Percentiles rank a stretch among this genome's conserved stretches.
phyloP scores from a whole-genome alignment of 2,113 vertebrate genomes.

The cattle (Bos taurus) region ARS-UCD2.0 NC_037329.1:36967001-36967500 shows the following conservation, averaged over 20 bases:
- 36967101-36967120: not conserved
- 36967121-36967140: not conserved
- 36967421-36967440: not conserved
- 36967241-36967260: not conserved
- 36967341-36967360: not conserved
- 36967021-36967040: slow-evolving; percentile 44
- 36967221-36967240: not conserved
- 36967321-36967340: not conserved
- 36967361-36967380: not conserved
- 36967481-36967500: not conserved
- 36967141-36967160: not conserved
- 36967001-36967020: slow-evolving; percentile 59
- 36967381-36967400: not conserved
- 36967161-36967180: not conserved
- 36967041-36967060: not conserved
- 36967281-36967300: not conserved
- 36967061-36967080: not conserved
- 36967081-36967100: not conserved
- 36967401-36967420: not conserved
- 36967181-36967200: slow-evolving; percentile 1
- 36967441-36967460: slow-evolving; percentile 4
- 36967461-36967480: not conserved
- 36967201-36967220: slow-evolving; percentile 25
- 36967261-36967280: not conserved
- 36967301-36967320: not conserved